Conservation (phyloP, 2,797 vertebrate genomes). For the Taeniopygia guttata region DNA sequence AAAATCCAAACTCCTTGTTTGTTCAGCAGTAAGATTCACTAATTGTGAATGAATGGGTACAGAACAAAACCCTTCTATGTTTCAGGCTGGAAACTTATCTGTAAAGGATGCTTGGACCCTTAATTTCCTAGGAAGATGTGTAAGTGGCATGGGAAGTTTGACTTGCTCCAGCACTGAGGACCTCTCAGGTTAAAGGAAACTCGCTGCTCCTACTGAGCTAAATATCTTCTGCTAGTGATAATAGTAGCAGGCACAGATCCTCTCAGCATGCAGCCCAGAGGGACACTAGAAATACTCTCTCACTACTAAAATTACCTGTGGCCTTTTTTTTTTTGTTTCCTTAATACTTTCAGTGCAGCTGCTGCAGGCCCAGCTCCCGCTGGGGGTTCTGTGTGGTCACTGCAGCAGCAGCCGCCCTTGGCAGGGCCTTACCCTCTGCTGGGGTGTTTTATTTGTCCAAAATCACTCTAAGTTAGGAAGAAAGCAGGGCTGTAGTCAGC, state of each 20-base stretch:
- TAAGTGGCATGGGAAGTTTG: background rate
- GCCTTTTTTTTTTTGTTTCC: background rate
- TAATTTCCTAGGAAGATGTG: background rate
- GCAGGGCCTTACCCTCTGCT: background rate
- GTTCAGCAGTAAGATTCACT: background rate
- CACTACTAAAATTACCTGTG: background rate
- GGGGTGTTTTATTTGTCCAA: background rate
- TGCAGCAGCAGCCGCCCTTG: background rate
- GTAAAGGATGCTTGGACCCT: background rate
- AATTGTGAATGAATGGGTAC: background rate
- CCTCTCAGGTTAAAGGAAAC: background rate
- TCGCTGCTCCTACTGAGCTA: background rate
- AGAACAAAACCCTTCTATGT: background rate
- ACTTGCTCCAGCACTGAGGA: background rate
- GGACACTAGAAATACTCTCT: background rate
- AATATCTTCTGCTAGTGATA: background rate
- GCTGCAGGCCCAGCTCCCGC: background rate
- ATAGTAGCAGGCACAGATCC: background rate
- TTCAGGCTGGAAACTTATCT: background rate
- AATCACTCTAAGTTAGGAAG: no score
- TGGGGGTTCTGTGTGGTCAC: accelerated
- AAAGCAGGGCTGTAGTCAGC: background rate
- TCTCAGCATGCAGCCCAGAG: background rate
- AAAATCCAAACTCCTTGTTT: background rate
- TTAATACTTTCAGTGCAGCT: background rate